These are phyloP conservation scores for Psammodynastes pulverulentus DNA, from an alignment of 2,113 vertebrate species.

Conservation along the genomic window DNA sequence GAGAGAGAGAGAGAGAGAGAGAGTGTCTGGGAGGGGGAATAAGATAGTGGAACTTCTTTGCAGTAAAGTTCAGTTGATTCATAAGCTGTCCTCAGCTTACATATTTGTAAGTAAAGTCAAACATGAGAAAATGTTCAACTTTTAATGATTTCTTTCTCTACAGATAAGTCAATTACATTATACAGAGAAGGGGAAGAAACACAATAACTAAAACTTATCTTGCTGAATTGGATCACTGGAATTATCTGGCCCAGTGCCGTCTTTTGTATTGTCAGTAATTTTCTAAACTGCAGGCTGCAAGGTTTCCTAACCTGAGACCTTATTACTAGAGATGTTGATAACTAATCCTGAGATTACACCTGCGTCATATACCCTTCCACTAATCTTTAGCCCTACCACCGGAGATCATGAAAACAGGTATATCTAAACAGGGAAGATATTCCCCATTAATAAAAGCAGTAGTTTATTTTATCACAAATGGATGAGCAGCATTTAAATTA, in stretches of 20 bases:
- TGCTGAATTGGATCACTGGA: not conserved
- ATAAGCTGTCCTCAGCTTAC: not conserved
- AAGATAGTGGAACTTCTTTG: not conserved
- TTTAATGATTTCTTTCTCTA: not conserved
- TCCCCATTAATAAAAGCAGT: not conserved
- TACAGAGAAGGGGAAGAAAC: not conserved
- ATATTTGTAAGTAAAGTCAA: not conserved
- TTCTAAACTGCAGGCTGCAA: not conserved
- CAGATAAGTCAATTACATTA: not conserved
- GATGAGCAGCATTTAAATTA: not conserved
- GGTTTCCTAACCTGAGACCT: not conserved
- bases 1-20: too few species aligned
- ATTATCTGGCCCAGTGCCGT: not conserved
- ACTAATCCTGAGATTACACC: not conserved
- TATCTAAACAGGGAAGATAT: not conserved
- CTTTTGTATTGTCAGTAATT: not conserved
- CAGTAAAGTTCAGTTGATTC: not conserved
- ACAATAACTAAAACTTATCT: not conserved
- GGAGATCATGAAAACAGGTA: not conserved
- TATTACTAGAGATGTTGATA: not conserved
- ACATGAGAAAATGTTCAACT: not conserved
- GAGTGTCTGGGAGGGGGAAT: not conserved
- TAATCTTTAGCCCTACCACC: not conserved
- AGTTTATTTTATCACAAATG: not conserved
- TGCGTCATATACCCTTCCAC: not conserved